These are phyloP conservation scores for Dysdera silvatica DNA, from an alignment of 1,140 invertebrate genomes.

Conservation along the genomic window DNA sequence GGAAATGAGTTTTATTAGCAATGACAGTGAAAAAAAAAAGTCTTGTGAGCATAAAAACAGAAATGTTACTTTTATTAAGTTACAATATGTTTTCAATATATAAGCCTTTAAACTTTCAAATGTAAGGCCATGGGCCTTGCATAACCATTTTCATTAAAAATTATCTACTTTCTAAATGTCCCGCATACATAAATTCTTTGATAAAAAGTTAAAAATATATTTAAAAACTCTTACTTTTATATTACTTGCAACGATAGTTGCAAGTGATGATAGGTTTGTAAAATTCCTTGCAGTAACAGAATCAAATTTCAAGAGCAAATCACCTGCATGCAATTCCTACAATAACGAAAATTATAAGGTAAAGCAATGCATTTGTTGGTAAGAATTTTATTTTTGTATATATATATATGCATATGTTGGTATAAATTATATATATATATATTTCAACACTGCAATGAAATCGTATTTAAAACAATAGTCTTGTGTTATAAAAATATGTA, in stretches of 20 bases:
- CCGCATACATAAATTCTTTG: neutral
- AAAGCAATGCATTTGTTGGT: neutral
- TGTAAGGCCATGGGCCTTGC: neutral
- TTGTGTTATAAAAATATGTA: no score
- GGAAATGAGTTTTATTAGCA: no score
- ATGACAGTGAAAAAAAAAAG: no score
- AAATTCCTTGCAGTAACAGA: slow-evolving; percentile 68
- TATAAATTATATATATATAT: neutral
- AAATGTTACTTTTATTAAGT: neutral
- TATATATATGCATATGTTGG: neutral
- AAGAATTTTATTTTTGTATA: neutral
- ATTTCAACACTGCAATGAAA: no score
- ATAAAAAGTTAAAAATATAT: neutral
- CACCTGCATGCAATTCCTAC: slow-evolving; percentile 66
- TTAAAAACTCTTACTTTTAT: slow-evolving; percentile 48
- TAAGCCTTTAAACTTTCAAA: neutral
- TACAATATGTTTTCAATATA: neutral
- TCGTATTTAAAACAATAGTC: no score
- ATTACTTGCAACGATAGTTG: slow-evolving; percentile 63
- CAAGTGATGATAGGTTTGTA: slow-evolving; percentile 55
- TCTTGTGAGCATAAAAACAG: no score
- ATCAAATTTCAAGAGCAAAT: slow-evolving; percentile 73
- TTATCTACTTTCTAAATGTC: neutral
- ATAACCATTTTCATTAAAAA: neutral
- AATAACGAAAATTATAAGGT: slow-evolving; percentile 36